A percentile compares a stretch with the other conserved stretches of the same genome.
These are phyloP conservation scores for Mus spicilegus DNA, from an alignment of 2,113 vertebrate genomes.

Conservation along the genomic window DNA sequence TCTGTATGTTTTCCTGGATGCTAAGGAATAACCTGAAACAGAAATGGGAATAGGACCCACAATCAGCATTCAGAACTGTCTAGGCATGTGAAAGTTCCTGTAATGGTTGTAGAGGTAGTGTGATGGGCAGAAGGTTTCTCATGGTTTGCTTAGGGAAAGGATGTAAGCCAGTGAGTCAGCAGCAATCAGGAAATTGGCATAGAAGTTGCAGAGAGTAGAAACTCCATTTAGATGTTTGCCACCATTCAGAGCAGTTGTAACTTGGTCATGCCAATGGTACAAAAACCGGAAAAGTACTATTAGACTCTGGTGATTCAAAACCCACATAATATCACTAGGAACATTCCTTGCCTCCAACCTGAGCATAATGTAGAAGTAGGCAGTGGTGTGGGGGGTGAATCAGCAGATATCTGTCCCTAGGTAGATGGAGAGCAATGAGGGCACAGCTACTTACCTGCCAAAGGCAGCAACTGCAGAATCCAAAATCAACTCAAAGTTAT, in stretches of 20 bases:
- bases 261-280: background rate
- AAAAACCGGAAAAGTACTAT: background rate
- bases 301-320: background rate
- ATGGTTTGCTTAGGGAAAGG: background rate
- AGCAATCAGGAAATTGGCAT: background rate
- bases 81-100: background rate
- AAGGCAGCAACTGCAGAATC: conserved; percentile 16
- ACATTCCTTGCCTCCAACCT: background rate
- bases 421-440: background rate
- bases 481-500: background rate
- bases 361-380: background rate
- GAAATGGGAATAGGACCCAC: background rate
- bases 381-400: background rate
- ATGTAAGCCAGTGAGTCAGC: background rate
- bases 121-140: background rate
- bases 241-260: background rate
- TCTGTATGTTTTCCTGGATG: background rate
- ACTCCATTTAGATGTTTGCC: background rate
- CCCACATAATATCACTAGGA: background rate
- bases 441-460: background rate
- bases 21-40: background rate
- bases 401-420: background rate
- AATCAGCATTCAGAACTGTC: background rate
- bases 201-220: background rate
- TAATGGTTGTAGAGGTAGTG: background rate